A percentile compares a stretch with the other conserved stretches of the same genome.
Conservation (phyloP, 2,113 vertebrate genomes). For the Polyodon spathula region DNA sequence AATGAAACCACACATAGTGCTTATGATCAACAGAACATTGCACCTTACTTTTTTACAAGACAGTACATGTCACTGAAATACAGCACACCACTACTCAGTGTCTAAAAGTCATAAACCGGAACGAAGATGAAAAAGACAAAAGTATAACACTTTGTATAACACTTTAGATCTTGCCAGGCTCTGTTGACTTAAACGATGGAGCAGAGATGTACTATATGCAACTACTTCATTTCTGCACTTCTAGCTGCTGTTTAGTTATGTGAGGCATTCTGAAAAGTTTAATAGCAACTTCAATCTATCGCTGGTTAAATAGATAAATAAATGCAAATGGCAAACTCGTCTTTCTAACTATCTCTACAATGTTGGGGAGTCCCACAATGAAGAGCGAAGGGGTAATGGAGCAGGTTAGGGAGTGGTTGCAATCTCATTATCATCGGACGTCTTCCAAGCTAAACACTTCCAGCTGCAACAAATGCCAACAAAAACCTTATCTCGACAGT, state of each 20-base stretch:
- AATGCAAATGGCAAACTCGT: neutral
- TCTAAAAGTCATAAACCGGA: too few species aligned
- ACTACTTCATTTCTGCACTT: too few species aligned
- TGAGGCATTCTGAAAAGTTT: neutral
- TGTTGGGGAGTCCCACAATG: neutral
- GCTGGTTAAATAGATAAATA: neutral
- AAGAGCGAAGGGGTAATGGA: constrained; percentile 3
- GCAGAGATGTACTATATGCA: too few species aligned
- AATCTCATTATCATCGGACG: constrained; percentile 4
- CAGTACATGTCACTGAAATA: too few species aligned
- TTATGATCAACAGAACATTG: too few species aligned
- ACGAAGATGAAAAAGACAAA: too few species aligned
- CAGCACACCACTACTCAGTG: too few species aligned
- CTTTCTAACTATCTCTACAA: constrained; percentile 7
- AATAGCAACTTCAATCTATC: neutral
- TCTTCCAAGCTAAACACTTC: constrained; percentile 42
- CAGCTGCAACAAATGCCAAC: constrained; percentile 61
- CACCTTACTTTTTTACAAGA: too few species aligned
- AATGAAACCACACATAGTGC: too few species aligned
- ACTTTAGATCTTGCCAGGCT: too few species aligned
- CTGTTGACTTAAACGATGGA: too few species aligned
- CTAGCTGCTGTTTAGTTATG: constrained; percentile 4
- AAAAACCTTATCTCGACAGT: constrained; percentile 35
- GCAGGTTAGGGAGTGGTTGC: constrained; percentile 7
- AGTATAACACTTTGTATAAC: too few species aligned